Base-by-base conservation (phyloP, 2,113 vertebrate genomes). In the Heliornis fulica region DNA sequence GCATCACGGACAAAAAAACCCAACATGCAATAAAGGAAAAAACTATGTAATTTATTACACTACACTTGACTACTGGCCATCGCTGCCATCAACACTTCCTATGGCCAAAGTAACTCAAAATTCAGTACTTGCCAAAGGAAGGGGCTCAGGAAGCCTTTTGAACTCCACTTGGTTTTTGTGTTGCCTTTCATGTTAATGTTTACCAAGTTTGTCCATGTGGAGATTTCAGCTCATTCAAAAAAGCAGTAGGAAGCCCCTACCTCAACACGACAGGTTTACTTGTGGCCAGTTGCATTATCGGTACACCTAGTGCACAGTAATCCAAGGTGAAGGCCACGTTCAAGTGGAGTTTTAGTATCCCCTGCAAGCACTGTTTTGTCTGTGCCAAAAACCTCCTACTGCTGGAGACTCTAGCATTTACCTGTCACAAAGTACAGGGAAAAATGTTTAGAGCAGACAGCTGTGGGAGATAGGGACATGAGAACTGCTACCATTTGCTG, bases 101-200 rank as follows among this genome's bases (percentile, higher is more conserved):
- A 4, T 31, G 36, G 32, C 25, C n/a, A 13, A 26, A 36, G 46
- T 36, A 48, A 31, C 4, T 3, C 32, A 13, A 63, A 83, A 10
- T 36, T 71, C 32, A 45, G 54, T 50, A 50, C 18, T 70, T 41
- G 17, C 1, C 18, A 29, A 69, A 69, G 53, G 53, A 46, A 48
- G 18, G 15, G 6, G 32, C 21, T 50, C 25, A 19, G 9, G 32
- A 32, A 32, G 9, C 7, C n/a, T 54, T 36, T 45, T 21, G 28
- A 56, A 6, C n/a, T 46, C 32, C 7, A 2, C 14, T n/a, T 64
- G 14, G 0, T 45, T 38, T 85, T 56, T 10, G 1, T 23, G 2
- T 11, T 19, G 12, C 9, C 15, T 75, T 85, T 75, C 29, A 10
- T 59, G 18, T 23, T 41, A n/a, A 38, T 38, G 18, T n/a, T 75